Conservation (phyloP, 2,797 vertebrate species). For the Pseudomugil gertrudae region DNA sequence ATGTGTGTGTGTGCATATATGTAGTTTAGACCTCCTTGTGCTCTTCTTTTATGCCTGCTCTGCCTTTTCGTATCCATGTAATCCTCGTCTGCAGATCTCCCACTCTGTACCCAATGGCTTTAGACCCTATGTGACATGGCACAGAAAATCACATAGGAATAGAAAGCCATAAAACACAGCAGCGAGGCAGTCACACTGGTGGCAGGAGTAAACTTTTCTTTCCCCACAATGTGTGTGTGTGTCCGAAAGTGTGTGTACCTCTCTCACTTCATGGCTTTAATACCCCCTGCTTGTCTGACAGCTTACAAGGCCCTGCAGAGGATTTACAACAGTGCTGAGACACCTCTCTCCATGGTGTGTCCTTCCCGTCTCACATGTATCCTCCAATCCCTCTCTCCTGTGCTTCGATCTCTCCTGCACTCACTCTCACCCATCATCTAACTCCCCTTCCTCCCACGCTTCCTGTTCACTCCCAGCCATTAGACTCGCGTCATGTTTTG, state of each 20-base stretch:
- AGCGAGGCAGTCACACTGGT: conserved; percentile 72
- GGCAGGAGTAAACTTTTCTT: conserved; percentile 51
- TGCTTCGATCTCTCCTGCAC: conserved; percentile 8
- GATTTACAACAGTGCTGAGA: conserved; percentile 71
- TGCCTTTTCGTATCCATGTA: conserved; percentile 47
- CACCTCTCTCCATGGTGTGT: conserved; percentile 54
- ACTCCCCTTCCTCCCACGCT: too few relatives aligned
- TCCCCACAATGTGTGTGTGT: conserved; percentile 13
- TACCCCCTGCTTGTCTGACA: conserved; percentile 71
- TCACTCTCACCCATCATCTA: neutral
- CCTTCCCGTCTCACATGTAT: conserved; percentile 51
- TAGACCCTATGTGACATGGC: conserved; percentile 97
- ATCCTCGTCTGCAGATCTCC: conserved; percentile 79
- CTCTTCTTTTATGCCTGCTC: conserved; percentile 39
- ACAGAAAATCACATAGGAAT: conserved; percentile 99
- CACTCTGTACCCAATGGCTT: conserved; percentile 99
- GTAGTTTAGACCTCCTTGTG: conserved; percentile 42
- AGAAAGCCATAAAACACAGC: conserved; percentile 99
- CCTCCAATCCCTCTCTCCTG: conserved; percentile 27
- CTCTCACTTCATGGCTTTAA: conserved; percentile 58
- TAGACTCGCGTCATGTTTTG: conserved; percentile 52
- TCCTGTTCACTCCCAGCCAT: conserved; percentile 17
- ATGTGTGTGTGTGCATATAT: conserved; percentile 15
- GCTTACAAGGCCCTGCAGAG: conserved; percentile 74
- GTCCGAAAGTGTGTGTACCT: conserved; percentile 24